Evolutionary conservation across 2,888 invertebrate genomes (phyloP).

Genomic region (Palloptera scutellata): DNA sequence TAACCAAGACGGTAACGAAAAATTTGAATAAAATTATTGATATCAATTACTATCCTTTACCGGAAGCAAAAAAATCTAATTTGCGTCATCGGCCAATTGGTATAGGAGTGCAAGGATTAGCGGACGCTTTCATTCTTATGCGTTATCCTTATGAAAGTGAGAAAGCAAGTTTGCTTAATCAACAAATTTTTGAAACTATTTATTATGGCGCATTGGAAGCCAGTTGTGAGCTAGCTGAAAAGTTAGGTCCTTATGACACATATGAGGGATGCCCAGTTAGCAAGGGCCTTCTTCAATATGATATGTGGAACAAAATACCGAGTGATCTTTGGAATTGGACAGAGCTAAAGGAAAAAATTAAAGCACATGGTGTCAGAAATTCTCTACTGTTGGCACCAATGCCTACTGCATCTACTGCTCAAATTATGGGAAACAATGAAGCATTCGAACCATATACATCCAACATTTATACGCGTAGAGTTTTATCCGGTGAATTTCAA

Average conservation of each 20-base stretch:
- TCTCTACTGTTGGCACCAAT: conserved; percentile 94
- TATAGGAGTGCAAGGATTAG: conserved; percentile 96
- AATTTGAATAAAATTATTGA: conserved; percentile 98
- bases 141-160: conserved; percentile 91
- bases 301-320: conserved; percentile 95
- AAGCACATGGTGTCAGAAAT: conserved; percentile 89
- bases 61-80: conserved; percentile 88
- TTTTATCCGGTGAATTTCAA: conserved; percentile 95
- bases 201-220: conserved; percentile 97
- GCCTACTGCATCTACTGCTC: conserved; percentile 99
- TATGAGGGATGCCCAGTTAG: conserved; percentile 93
- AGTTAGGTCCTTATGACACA: conserved; percentile 86
- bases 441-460: conserved; percentile 98
- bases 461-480: conserved; percentile 93
- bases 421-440: conserved; percentile 98
- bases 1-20: conserved; percentile 86
- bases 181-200: conserved; percentile 96
- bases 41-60: conserved; percentile 93
- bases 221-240: conserved; percentile 91
- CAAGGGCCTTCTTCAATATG: conserved; percentile 94
- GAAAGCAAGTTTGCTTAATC: conserved; percentile 85
- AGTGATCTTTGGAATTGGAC: conserved; percentile 91
- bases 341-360: conserved; percentile 81
- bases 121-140: conserved; percentile 95
- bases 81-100: conserved; percentile 85